Percentiles rank a stretch among this genome's conserved stretches.
Evolutionary conservation across 2,888 invertebrate genomes (phyloP).

Genomic region (Dynastes tityus): DNA sequence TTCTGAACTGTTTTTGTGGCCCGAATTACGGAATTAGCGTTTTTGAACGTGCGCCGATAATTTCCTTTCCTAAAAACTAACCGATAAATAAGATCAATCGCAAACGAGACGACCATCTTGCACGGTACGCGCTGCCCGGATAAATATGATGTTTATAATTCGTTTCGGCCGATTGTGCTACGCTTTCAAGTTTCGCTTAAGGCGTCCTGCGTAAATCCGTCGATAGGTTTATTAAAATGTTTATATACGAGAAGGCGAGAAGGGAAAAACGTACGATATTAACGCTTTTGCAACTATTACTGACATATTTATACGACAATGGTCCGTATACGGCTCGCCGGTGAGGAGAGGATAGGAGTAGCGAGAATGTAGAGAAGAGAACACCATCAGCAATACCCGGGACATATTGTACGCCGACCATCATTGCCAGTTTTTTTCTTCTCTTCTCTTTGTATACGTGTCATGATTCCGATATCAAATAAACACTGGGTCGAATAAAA

Average conservation of each 20-base stretch:
- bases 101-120: slow-evolving; percentile 30
- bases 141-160: slow-evolving; percentile 44
- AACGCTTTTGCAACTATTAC: slow-evolving; percentile 49
- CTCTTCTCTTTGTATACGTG: slow-evolving; percentile 43
- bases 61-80: slow-evolving; percentile 36
- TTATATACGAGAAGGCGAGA: slow-evolving; percentile 26
- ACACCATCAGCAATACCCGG: slow-evolving; percentile 14
- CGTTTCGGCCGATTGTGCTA: slow-evolving; percentile 36
- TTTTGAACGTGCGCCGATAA: slow-evolving; percentile 20
- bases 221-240: slow-evolving; percentile 45
- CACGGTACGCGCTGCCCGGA: slow-evolving; percentile 13
- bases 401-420: slow-evolving; percentile 35
- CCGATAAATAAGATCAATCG: slow-evolving; percentile 45
- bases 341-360: slow-evolving; percentile 25
- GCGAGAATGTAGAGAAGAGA: slow-evolving; percentile 2
- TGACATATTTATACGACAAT: slow-evolving; percentile 51
- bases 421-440: slow-evolving; percentile 25
- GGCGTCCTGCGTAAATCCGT: slow-evolving; percentile 34
- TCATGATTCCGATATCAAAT: slow-evolving; percentile 48
- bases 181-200: slow-evolving; percentile 42
- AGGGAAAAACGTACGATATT: slow-evolving; percentile 39
- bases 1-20: slow-evolving; percentile 34
- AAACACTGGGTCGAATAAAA: slow-evolving; percentile 48
- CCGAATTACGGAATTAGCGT: slow-evolving; percentile 35
- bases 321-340: slow-evolving; percentile 14